Evolutionary conservation across 2,888 invertebrate species (phyloP).

Genomic region (Bombyx huttoni): DNA sequence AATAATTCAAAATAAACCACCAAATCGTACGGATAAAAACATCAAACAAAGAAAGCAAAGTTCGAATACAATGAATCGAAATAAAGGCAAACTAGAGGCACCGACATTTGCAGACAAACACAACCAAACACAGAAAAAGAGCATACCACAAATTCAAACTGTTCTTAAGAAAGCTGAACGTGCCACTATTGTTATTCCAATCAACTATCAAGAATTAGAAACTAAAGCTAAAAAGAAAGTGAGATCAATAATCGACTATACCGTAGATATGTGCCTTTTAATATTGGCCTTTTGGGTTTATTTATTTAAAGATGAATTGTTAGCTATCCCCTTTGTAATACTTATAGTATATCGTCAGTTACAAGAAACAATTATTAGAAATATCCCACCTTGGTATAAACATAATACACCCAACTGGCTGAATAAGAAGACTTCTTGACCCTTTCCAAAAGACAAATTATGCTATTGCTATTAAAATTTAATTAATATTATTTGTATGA

Average conservation of each 20-base stretch:
- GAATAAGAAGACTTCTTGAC: conserved; percentile 61
- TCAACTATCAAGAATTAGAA: conserved; percentile 69
- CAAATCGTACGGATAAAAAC: neutral
- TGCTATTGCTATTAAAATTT: conserved; percentile 46
- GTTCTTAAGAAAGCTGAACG: conserved; percentile 52
- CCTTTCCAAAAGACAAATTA: conserved; percentile 51
- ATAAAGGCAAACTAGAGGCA: neutral
- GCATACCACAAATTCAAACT: conserved; percentile 28
- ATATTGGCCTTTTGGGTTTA: conserved; percentile 86
- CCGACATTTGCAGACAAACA: conserved; percentile 7
- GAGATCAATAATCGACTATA: conserved; percentile 78
- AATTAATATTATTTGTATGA: conserved; percentile 38
- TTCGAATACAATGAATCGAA: neutral
- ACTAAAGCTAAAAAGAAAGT: conserved; percentile 78
- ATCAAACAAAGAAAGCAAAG: neutral
- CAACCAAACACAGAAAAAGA: conserved; percentile 25
- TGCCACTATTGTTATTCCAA: conserved; percentile 60
- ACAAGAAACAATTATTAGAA: conserved; percentile 74
- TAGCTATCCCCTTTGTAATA: conserved; percentile 84
- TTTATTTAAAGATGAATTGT: conserved; percentile 82
- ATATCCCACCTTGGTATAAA: conserved; percentile 72
- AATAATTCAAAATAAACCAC: neutral
- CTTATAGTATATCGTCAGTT: conserved; percentile 84
- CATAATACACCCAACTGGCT: conserved; percentile 52
- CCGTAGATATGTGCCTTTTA: conserved; percentile 82